These are phyloP conservation scores for Callipepla squamata DNA, from an alignment of 2,113 vertebrate genomes.

Conservation along the genomic window DNA sequence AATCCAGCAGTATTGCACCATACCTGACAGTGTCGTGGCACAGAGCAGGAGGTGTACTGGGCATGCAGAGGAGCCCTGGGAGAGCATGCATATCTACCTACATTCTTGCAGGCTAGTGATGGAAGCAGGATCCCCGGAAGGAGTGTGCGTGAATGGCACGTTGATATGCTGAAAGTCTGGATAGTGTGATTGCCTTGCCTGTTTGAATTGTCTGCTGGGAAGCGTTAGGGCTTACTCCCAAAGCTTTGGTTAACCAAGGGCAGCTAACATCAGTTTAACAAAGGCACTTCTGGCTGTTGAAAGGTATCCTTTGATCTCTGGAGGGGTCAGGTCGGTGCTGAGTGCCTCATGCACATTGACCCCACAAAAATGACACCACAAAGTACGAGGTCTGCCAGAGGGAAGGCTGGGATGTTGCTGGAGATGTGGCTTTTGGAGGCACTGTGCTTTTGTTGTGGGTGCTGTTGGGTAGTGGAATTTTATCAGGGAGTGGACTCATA, in stretches of 20 bases:
- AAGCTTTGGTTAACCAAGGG: neutral
- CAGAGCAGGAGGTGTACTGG: neutral
- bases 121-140: neutral
- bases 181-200: neutral
- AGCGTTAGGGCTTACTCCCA: neutral
- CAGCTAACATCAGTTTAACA: neutral
- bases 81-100: fast-evolving
- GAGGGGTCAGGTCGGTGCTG: neutral
- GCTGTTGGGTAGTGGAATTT: neutral
- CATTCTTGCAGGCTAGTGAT: neutral
- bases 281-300: neutral
- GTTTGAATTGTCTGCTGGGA: neutral
- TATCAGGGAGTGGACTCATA: neutral
- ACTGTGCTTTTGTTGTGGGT: neutral
- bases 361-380: neutral
- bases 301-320: neutral
- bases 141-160: fast-evolving
- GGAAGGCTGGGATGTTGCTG: neutral
- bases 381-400: neutral
- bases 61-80: neutral
- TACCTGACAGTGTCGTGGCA: fast-evolving
- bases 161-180: neutral
- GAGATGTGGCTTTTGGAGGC: neutral
- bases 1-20: fast-evolving
- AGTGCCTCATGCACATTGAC: fast-evolving